These are phyloP conservation scores for Ericerus pela DNA, from an alignment of 1,140 invertebrate species.

Conservation along the genomic window DNA sequence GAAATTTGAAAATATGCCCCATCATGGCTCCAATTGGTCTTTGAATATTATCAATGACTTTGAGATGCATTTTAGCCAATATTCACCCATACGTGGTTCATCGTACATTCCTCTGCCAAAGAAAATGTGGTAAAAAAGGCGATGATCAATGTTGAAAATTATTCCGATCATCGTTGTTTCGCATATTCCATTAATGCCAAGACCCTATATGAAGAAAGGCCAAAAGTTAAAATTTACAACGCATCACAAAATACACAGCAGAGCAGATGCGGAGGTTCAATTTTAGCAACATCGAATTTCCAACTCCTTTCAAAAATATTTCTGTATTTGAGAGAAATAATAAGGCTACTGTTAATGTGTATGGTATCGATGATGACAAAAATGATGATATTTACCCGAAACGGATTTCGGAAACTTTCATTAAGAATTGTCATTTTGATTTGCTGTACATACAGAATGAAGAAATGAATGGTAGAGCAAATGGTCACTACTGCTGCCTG, in stretches of 20 bases:
- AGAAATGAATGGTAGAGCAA: too few relatives aligned
- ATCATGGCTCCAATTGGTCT: background rate
- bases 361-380: background rate
- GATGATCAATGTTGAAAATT: background rate
- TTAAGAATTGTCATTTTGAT: background rate
- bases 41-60: background rate
- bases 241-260: background rate
- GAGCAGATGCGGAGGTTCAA: conserved; percentile 1
- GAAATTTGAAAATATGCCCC: too few relatives aligned
- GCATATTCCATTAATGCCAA: background rate
- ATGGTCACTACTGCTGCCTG: background rate
- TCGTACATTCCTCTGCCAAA: background rate
- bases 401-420: background rate
- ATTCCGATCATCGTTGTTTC: background rate
- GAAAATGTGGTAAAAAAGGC: background rate
- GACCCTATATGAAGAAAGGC: background rate
- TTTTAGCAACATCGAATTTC: background rate
- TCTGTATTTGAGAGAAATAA: background rate
- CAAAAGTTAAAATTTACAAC: background rate
- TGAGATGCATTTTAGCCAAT: background rate
- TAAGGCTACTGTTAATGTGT: background rate
- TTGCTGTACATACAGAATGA: background rate
- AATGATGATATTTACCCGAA: background rate
- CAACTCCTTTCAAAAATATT: background rate
- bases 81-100: background rate